These are phyloP conservation scores for Drosophila sulfurigaster DNA, from an alignment of 1,140 invertebrate genomes.

Conservation along the genomic window DNA sequence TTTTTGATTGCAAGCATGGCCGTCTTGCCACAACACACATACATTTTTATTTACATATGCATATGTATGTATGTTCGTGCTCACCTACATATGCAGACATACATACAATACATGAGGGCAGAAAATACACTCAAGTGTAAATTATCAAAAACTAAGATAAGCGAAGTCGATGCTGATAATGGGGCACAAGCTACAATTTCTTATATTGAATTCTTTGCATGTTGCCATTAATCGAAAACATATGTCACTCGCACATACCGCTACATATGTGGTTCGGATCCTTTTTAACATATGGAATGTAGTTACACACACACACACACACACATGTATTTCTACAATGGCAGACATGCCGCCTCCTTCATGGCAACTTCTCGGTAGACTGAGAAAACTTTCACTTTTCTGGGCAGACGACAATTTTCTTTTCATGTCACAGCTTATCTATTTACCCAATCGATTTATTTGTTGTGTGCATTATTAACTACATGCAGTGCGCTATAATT, in stretches of 20 bases:
- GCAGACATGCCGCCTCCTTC: constrained; percentile 42
- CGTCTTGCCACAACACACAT: not conserved
- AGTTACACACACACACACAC: constrained; percentile 21
- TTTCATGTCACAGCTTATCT: constrained; percentile 29
- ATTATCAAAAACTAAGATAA: constrained; percentile 38
- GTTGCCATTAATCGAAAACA: constrained; percentile 9
- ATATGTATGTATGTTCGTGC: not conserved
- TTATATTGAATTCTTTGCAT: constrained; percentile 10
- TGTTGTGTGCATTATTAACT: constrained; percentile 18
- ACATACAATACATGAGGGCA: not conserved
- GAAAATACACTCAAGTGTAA: constrained; percentile 22
- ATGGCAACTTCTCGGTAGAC: constrained; percentile 19
- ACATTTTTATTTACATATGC: constrained; percentile 12
- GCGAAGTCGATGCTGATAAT: constrained; percentile 31
- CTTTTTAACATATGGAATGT: constrained; percentile 26
- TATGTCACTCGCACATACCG: constrained; percentile 13
- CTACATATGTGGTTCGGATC: constrained; percentile 1
- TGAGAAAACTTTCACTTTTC: constrained; percentile 72
- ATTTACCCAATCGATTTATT: not conserved
- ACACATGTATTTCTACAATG: constrained; percentile 16
- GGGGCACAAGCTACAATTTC: constrained; percentile 10
- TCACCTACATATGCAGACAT: no score
- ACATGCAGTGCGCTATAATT: not conserved
- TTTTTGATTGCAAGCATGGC: constrained; percentile 47
- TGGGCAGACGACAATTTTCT: constrained; percentile 18